Evolutionary conservation across 2,797 vertebrate species (phyloP).

Genomic region (Philypnodon macrostomus): DNA sequence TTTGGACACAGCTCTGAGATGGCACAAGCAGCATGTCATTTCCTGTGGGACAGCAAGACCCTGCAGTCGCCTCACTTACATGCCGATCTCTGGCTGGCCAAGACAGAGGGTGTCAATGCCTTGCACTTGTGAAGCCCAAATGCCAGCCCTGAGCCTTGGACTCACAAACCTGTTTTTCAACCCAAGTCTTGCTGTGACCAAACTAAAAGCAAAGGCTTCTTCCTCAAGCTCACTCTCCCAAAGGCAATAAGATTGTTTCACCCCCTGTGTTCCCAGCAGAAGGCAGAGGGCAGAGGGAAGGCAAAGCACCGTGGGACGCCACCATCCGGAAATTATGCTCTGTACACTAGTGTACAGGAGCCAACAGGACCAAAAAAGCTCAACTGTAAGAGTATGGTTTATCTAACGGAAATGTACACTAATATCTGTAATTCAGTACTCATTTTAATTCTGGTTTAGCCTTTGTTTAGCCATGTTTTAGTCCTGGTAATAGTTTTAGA

Average conservation of each 20-base stretch:
- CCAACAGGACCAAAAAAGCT: constrained; percentile 51
- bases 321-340: constrained; percentile 73
- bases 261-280: constrained; percentile 67
- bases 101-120: constrained; percentile 64
- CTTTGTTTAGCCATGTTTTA: no score
- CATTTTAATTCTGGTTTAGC: no score
- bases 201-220: constrained; percentile 61
- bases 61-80: constrained; percentile 33
- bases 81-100: constrained; percentile 60
- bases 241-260: constrained; percentile 59
- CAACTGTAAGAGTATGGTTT: no score
- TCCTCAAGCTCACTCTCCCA: constrained; percentile 65
- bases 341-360: constrained; percentile 59
- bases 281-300: constrained; percentile 71
- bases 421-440: no score
- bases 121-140: constrained; percentile 72
- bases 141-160: constrained; percentile 70
- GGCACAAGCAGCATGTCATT: constrained; percentile 52
- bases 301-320: constrained; percentile 58
- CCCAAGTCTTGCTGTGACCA: constrained; percentile 67
- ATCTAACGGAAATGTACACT: no score
- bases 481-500: no score
- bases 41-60: constrained; percentile 67
- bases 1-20: constrained; percentile 39
- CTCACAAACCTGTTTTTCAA: constrained; percentile 62